Percentiles rank a stretch among this genome's conserved stretches.
These are phyloP conservation scores for Drosophila yakuba DNA, from an alignment of 1,140 invertebrate species.

Conservation along the genomic window DNA sequence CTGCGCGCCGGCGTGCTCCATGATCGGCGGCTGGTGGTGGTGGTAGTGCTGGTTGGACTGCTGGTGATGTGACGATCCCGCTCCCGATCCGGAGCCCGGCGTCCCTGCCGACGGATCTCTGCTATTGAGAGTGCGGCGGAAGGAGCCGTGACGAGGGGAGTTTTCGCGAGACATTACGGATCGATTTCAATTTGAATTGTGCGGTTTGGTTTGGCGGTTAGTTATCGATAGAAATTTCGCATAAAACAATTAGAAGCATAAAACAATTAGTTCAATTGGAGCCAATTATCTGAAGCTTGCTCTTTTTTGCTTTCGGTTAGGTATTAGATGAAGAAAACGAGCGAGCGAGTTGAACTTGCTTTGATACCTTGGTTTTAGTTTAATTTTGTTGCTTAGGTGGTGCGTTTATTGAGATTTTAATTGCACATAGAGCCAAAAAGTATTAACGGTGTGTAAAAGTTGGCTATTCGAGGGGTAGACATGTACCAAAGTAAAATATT, in stretches of 20 bases:
- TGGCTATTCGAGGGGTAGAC: slow-evolving; percentile 61
- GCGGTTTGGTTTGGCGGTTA: slow-evolving; percentile 41
- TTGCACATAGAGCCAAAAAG: slow-evolving; percentile 82
- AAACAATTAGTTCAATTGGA: slow-evolving; percentile 76
- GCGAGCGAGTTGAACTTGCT: slow-evolving; percentile 72
- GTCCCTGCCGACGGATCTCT: slow-evolving; percentile 60
- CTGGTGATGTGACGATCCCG: slow-evolving; percentile 70
- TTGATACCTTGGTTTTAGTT: slow-evolving; percentile 53
- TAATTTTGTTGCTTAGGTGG: slow-evolving; percentile 61
- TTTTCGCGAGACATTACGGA: slow-evolving; percentile 81
- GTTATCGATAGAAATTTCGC: slow-evolving; percentile 68
- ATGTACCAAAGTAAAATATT: slow-evolving; percentile 55
- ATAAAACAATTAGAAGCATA: slow-evolving; percentile 81
- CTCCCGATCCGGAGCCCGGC: slow-evolving; percentile 31
- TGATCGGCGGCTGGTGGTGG: slow-evolving; percentile 71
- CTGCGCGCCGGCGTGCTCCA: slow-evolving; percentile 76
- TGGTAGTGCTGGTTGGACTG: slow-evolving; percentile 54
- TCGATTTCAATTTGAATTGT: slow-evolving; percentile 32
- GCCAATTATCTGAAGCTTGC: slow-evolving; percentile 58
- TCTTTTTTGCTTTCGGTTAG: slow-evolving; percentile 29
- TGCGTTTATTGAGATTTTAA: slow-evolving; percentile 72
- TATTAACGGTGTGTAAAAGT: slow-evolving; percentile 67
- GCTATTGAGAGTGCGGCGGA: slow-evolving; percentile 73
- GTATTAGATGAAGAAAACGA: slow-evolving; percentile 70
- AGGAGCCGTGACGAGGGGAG: slow-evolving; percentile 78